A percentile compares a stretch with the other conserved stretches of the same genome.
phyloP scores from a whole-genome alignment of 2,797 vertebrate genomes.

The Brachyalestes nurse region DNA sequence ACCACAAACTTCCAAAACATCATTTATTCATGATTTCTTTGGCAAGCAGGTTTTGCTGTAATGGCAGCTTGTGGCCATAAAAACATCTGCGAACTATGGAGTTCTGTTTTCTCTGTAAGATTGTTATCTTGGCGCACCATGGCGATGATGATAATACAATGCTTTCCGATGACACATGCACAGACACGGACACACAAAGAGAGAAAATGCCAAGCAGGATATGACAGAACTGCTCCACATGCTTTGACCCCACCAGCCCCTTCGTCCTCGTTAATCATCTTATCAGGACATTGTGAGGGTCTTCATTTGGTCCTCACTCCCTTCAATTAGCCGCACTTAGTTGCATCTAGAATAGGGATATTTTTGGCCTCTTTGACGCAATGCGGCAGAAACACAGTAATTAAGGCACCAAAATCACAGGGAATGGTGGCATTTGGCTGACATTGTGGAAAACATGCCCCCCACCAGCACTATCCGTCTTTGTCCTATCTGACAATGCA shows the following conservation, averaged over 20 bases:
- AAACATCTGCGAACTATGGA: slow-evolving; percentile 40
- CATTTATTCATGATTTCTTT: slow-evolving; percentile 43
- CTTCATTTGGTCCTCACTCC: slow-evolving; percentile 49
- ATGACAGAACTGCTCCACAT: slow-evolving; percentile 36
- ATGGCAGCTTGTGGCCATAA: slow-evolving; percentile 8
- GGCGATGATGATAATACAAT: slow-evolving; percentile 42
- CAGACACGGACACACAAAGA: background rate
- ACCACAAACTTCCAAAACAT: slow-evolving; percentile 24
- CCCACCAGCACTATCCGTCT: slow-evolving; percentile 33
- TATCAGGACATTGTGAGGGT: slow-evolving; percentile 47
- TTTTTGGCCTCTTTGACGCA: slow-evolving; percentile 77
- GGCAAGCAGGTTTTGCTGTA: slow-evolving; percentile 11
- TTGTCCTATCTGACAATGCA: slow-evolving; percentile 51
- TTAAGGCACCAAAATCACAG: slow-evolving; percentile 67
- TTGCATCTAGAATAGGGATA: slow-evolving; percentile 70
- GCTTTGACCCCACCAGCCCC: slow-evolving; percentile 39
- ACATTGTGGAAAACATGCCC: slow-evolving; percentile 47
- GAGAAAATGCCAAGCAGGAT: slow-evolving; percentile 39
- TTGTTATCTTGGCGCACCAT: slow-evolving; percentile 28
- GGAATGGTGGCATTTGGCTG: slow-evolving; percentile 58
- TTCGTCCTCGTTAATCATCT: slow-evolving; percentile 50
- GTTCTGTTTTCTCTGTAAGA: slow-evolving; percentile 29
- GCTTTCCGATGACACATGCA: slow-evolving; percentile 36
- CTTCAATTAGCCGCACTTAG: slow-evolving; percentile 62
- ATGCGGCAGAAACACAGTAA: slow-evolving; percentile 77